These are phyloP conservation scores for Pongo abelii DNA, from an alignment of 2,113 vertebrate genomes.

Conservation along the genomic window DNA sequence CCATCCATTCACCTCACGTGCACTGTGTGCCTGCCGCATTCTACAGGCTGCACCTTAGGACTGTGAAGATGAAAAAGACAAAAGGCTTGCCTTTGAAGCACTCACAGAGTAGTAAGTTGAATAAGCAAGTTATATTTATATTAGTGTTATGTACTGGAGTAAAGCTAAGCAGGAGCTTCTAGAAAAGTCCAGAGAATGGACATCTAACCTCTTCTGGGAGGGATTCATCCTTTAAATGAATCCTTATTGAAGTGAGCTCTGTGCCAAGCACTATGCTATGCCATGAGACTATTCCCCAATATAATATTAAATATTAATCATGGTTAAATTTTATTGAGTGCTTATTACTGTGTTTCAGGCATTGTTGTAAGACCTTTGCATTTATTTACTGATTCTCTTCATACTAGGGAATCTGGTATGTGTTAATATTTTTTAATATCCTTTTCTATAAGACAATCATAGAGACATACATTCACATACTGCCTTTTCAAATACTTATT, in stretches of 20 bases:
- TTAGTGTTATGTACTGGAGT: background rate
- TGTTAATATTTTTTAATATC: background rate
- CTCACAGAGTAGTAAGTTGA: background rate
- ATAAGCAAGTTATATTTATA: background rate
- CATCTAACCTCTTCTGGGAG: background rate
- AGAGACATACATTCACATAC: background rate
- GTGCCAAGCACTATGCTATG: background rate
- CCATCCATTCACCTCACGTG: background rate
- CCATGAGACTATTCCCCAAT: background rate
- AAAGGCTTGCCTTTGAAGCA: background rate
- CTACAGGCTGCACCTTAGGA: background rate
- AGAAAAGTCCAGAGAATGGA: background rate
- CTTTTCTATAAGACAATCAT: background rate
- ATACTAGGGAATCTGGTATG: background rate
- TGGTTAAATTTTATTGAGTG: background rate
- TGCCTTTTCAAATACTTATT: background rate
- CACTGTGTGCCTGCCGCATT: fast-evolving
- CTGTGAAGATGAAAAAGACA: background rate
- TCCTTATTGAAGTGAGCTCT: background rate
- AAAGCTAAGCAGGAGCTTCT: background rate
- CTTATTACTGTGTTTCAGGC: background rate
- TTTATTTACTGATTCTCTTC: background rate
- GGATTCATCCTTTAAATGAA: background rate
- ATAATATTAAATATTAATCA: background rate
- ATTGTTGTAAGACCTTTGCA: background rate